phyloP scores from a whole-genome alignment of 92 coral and sea anemone species.

The Micromussa lordhowensis region DNA sequence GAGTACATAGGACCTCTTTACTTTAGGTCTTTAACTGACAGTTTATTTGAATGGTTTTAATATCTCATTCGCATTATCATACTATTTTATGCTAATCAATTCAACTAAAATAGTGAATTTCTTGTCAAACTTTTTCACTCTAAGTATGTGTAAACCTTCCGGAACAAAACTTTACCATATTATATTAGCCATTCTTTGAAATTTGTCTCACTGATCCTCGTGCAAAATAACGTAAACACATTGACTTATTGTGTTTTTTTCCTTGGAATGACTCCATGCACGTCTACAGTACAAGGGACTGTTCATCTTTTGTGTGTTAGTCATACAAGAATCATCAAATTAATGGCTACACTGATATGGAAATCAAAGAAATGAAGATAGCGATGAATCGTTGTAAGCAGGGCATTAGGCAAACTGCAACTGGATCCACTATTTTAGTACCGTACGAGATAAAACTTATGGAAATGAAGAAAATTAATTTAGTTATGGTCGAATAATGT shows the following conservation, averaged over 20 bases:
- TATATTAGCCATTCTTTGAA: background rate
- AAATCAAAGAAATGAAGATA: no score
- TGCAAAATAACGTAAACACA: background rate
- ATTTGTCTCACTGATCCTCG: background rate
- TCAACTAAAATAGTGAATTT: background rate
- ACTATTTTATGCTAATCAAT: background rate
- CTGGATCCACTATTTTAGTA: no score
- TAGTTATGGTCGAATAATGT: background rate
- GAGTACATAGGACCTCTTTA: background rate
- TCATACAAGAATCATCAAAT: background rate
- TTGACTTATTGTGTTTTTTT: background rate
- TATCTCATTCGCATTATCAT: background rate
- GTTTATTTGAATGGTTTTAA: background rate
- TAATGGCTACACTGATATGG: no score
- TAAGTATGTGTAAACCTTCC: background rate
- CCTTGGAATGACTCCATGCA: background rate
- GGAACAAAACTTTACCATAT: no score
- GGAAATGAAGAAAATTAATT: no score
- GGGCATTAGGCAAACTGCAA: no score
- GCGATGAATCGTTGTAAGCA: no score
- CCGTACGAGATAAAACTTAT: background rate
- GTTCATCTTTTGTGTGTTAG: background rate
- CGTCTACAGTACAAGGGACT: background rate
- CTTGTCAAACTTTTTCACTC: background rate
- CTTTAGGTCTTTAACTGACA: background rate